Evolutionary conservation across 2,888 invertebrate genomes (phyloP), one percentile per base, ranked within the genome.

Genomic region (Anagyrus pseudococci): DNA sequence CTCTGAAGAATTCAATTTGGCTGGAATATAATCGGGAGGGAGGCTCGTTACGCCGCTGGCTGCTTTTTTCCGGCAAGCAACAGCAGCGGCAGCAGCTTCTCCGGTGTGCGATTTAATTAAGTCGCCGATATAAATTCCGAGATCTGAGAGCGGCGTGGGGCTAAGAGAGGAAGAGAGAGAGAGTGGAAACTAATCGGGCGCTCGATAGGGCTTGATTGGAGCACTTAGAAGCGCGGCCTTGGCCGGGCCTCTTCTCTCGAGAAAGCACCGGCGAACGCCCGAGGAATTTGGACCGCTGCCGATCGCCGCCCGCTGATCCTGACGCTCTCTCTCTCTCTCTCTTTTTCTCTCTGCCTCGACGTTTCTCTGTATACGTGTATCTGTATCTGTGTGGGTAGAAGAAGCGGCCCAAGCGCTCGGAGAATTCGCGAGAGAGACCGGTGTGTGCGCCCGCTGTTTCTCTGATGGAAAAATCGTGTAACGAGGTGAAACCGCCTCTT

Each of bases 101-200:
- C n/a, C n/a, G n/a, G n/a, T 10, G 29, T 10, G 54, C 58, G 49
- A 63, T 63, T 63, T 63, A 63, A 63, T 63, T 58, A 63, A 63
- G 49, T 58, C 49, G 44, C 54, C 54, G 58, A 58, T 63, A 49
- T 55, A 63, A 58, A 55, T 58, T 63, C 44, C 43, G 13, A 55
- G 54, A 52, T 37, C 40, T 25, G 6, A n/a, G n/a, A n/a, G 6
- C 13, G 33, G 33, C 8, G 33, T 33, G 13, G 33, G 33, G 33
- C 13, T 8, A 33, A 13, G 8, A 43, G 23, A 46, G 58, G 47
- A 26, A 13, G 46, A 55, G 43, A 29, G 56, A 57, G 46, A 40
- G 66, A 64, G 47, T 57, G 67, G 64, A 64, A 64, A 59, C 64
- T 67, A 67, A 67, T 69, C 58, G 58, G 33, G 2, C 53, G 46